These are phyloP conservation scores for Masticophis lateralis DNA, from an alignment of 2,797 vertebrate genomes.

Conservation along the genomic window DNA sequence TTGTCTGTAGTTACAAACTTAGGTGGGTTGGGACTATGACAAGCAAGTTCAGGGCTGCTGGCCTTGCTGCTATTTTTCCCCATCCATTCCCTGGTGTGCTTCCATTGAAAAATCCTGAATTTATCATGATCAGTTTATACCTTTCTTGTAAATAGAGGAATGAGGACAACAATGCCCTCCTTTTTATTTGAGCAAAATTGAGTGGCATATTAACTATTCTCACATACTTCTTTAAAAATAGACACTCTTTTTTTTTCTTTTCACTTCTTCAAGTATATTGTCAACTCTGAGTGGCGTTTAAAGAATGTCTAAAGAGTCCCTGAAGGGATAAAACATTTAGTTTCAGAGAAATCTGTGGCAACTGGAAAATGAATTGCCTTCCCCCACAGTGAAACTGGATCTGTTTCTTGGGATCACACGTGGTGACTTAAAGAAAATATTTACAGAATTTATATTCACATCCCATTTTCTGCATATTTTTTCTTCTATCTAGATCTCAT, in stretches of 20 bases:
- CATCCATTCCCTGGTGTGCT: background rate
- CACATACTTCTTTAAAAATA: background rate
- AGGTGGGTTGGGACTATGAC: background rate
- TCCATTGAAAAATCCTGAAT: background rate
- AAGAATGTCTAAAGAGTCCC: background rate
- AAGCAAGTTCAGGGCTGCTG: background rate
- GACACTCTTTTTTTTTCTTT: background rate
- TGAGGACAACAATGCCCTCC: no score
- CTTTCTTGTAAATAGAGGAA: background rate
- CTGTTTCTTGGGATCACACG: constrained; percentile 60
- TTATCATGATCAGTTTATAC: background rate
- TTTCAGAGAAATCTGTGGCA: rapidly evolving
- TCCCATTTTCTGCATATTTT: constrained; percentile 49
- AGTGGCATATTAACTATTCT: background rate
- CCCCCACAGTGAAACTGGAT: constrained; percentile 45
- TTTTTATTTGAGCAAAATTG: background rate
- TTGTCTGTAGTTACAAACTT: background rate
- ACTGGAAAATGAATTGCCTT: constrained; percentile 1
- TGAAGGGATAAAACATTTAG: background rate
- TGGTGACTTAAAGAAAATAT: constrained; percentile 68
- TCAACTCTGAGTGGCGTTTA: background rate
- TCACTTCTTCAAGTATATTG: background rate
- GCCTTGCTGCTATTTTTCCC: background rate
- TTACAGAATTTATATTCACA: constrained; percentile 68
- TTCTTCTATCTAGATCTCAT: constrained; percentile 37